These are phyloP conservation scores for Psittacula cyanocephala DNA, from an alignment of 2,113 vertebrate species.

Conservation along the genomic window DNA sequence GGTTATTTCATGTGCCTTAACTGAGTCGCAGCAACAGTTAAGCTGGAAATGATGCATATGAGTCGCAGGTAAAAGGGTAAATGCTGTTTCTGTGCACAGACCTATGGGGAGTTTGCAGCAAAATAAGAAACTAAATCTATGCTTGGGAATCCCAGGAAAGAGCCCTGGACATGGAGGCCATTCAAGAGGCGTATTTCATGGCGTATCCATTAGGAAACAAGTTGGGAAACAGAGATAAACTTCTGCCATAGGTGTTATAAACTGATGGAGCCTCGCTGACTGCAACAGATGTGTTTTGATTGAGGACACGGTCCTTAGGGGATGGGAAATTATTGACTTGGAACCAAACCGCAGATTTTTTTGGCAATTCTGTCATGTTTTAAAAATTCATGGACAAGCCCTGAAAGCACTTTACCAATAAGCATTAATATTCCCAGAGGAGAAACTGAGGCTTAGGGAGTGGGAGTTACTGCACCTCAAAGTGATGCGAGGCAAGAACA, in stretches of 20 bases:
- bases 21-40: not conserved
- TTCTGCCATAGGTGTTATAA: slow-evolving; percentile 11
- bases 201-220: not conserved
- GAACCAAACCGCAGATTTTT: slow-evolving; percentile 22
- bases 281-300: slow-evolving; percentile 47
- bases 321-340: slow-evolving; percentile 44
- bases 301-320: slow-evolving; percentile 33
- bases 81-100: not conserved
- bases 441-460: not conserved
- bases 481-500: not conserved
- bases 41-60: not conserved
- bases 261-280: not conserved
- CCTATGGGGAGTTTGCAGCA: not conserved
- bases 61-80: not conserved
- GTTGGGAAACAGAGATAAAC: not conserved
- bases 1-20: not conserved
- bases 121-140: not conserved
- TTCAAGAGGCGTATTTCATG: not conserved
- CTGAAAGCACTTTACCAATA: slow-evolving; percentile 37
- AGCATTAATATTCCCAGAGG: slow-evolving; percentile 19
- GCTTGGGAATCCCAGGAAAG: not conserved
- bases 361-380: slow-evolving; percentile 18
- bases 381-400: slow-evolving; percentile 42
- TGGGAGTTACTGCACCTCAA: not conserved
- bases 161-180: not conserved